Base-by-base conservation (phyloP, 2,888 invertebrate species). In the Drosophila subsilvestris region DNA sequence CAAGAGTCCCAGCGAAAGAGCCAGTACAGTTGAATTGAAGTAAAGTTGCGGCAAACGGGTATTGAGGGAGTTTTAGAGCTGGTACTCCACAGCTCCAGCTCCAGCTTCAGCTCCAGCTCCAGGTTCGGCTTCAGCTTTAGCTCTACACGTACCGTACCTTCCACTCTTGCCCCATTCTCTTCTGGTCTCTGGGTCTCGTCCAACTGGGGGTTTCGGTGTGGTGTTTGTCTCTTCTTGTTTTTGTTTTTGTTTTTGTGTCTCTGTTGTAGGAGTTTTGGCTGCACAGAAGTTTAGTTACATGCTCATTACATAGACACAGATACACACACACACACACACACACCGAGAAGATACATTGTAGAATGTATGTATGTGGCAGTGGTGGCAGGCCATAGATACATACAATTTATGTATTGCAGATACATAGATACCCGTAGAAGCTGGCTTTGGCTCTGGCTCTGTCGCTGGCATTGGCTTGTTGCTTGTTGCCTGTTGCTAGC, bases 341-440 rank as follows among this genome's bases (percentile, higher is more conserved):
- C 27, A 27, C 7, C 6, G 14, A 37, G 22, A 45, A 17, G 50
- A 48, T 59, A 60, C 70, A 68, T 62, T 54, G 68, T 74, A 79
- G 67, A 80, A 42, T 76, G 72, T 67, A 53, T 43, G 48, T 57
- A 58, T 58, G 49, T 58, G 61, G 61, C 61, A 37, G 37, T n/a
- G 37, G n/a, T 37, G 37, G 37, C 47, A 45, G 45, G 48, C 78
- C 74, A 79, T 76, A 84, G 86, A 84, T 83, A 86, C 83, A 86
- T 81, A 83, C 86, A 83, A 83, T 84, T 84, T 84, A 84, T 84
- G 85, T 86, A 81, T 82, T 80, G 82, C 87, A 78, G 85, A 84
- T 84, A 86, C 86, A 84, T 81, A 84, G 79, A 84, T 80, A 78
- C 66, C 47, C 48, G 65, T 51, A 56, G 62, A 62, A 76, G 75